Conservation (phyloP, 2,113 vertebrate species). For the Carettochelys insculpta region DNA sequence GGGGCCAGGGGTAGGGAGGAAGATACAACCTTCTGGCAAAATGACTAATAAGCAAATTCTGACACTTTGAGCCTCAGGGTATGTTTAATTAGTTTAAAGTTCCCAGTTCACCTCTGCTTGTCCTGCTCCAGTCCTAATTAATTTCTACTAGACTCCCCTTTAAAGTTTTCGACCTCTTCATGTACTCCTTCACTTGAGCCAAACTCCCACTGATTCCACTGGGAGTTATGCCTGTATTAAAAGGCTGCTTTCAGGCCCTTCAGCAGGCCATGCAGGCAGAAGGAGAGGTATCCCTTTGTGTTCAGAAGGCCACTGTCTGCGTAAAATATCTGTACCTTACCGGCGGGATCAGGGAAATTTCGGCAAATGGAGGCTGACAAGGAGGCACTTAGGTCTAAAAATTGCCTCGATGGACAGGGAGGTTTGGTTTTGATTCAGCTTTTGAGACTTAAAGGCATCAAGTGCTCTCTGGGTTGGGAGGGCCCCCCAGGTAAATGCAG, state of each 20-base stretch:
- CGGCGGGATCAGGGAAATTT: background rate
- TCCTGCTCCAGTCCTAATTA: background rate
- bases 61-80: conserved; percentile 8
- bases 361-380: background rate
- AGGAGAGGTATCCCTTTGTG: background rate
- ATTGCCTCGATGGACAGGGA: background rate
- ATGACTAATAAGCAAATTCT: background rate
- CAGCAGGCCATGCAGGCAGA: background rate
- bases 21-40: conserved; percentile 23
- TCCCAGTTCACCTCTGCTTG: background rate
- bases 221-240: background rate
- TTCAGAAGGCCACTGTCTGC: background rate
- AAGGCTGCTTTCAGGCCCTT: background rate
- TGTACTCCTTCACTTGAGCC: accelerated
- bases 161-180: accelerated
- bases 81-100: conserved; percentile 61
- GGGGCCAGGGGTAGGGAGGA: background rate
- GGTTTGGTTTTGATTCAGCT: too few species aligned
- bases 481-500: background rate
- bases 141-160: background rate
- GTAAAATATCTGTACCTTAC: background rate
- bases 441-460: background rate
- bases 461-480: background rate
- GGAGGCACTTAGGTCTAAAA: background rate
- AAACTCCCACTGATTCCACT: background rate